phyloP scores from a whole-genome alignment of 2,113 vertebrate species.

The Oryzias melastigma region DNA sequence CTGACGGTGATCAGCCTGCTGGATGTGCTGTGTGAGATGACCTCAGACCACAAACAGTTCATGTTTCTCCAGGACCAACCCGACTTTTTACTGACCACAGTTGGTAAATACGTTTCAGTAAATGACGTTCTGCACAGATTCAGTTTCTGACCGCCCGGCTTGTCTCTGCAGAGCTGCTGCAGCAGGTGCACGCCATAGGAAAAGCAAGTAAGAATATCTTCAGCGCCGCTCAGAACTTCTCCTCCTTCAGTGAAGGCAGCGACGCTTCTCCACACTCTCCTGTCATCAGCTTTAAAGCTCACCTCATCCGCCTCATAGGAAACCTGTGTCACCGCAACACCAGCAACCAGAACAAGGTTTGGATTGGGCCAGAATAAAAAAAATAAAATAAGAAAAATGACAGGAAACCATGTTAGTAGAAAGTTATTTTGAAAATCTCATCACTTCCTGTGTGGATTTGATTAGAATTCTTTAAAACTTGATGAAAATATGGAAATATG shows the following conservation, averaged over 20 bases:
- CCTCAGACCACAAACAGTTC: slow-evolving; percentile 78
- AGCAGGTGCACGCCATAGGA: slow-evolving; percentile 83
- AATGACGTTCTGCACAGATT: neutral
- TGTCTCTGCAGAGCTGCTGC: slow-evolving; percentile 80
- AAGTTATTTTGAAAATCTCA: too few relatives aligned
- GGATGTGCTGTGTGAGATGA: slow-evolving; percentile 93
- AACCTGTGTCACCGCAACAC: slow-evolving; percentile 88
- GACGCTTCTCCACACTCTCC: slow-evolving; percentile 75
- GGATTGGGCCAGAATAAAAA: neutral
- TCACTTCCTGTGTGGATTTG: too few relatives aligned
- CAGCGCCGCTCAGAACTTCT: slow-evolving; percentile 76
- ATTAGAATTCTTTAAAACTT: too few relatives aligned
- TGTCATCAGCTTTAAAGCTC: slow-evolving; percentile 86
- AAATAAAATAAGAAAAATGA: neutral
- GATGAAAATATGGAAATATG: too few relatives aligned
- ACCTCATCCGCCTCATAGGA: slow-evolving; percentile 92
- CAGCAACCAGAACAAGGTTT: slow-evolving; percentile 91
- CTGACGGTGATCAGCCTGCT: slow-evolving; percentile 84
- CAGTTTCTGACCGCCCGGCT: neutral
- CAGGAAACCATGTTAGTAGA: too few relatives aligned
- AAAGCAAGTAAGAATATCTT: slow-evolving; percentile 84
- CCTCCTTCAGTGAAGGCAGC: slow-evolving; percentile 38
- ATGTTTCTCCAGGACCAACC: slow-evolving; percentile 84
- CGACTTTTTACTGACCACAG: slow-evolving; percentile 79
- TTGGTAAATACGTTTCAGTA: slow-evolving; percentile 79